Evolutionary conservation across 1,140 invertebrate genomes (phyloP), one percentile per base, ranked within the genome.

Genomic region (Oedothorax gibbosus): DNA sequence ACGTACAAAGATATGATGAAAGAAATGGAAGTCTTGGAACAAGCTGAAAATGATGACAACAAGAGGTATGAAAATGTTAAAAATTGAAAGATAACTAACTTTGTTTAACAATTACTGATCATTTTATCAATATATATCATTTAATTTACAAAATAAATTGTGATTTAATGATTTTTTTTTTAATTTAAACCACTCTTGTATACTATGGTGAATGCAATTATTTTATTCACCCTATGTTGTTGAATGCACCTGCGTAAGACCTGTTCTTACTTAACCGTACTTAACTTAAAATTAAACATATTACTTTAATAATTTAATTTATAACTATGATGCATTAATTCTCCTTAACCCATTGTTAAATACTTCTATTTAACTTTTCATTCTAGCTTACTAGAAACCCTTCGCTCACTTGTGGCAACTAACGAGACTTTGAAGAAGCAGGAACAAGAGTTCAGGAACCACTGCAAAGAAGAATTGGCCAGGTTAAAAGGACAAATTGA

Each of bases 371-470:
- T 35, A 35, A 35, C 57, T 14, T 60, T 66, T 35, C 75, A 86
- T 90, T 91, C 60, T 83, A 95, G 93, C 56, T 89, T 92, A 56
- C 85, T 94, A n/a, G 90, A 92, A 86, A 92, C 92, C 87, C 89
- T 95, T 20, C 91, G 94, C 87, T 90, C 92, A 65, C 89, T 96
- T 86, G 91, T 96, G 11, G 91, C 92, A 7, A 90, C 94, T 86
- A 93, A 95, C 88, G 95, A 96, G 87, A 92, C 92, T 87, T 89
- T 96, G 11, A 95, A 94, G 88, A 91, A 93, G 82, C 93, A 95
- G 88, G 95, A 96, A 88, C 90, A 91, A 15, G 92, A 93, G 87
- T 96, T 95, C 88, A 93, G 93, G 85, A 93, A 94, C 81, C 92
- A 94, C 83, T 97, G 95, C 87, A 94, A 93, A 88, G 89, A 90